phyloP scores from a whole-genome alignment of 2,888 invertebrate genomes.

The Apodemia duryi region DNA sequence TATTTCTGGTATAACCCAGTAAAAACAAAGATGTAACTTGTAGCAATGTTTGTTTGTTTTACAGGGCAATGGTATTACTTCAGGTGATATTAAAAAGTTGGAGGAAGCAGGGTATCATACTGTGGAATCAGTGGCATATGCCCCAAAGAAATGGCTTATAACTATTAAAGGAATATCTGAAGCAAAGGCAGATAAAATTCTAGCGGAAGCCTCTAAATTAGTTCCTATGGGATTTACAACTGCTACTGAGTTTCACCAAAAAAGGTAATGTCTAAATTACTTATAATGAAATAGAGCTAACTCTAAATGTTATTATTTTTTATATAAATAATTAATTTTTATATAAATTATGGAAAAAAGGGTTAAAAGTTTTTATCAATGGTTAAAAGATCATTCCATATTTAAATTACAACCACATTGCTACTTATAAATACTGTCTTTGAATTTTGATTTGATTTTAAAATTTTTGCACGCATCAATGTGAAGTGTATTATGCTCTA shows the following conservation, averaged over 20 bases:
- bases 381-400: too few relatives aligned
- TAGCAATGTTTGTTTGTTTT: constrained; percentile 29
- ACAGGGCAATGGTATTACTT: constrained; percentile 94
- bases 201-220: constrained; percentile 93
- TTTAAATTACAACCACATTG: too few relatives aligned
- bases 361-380: too few relatives aligned
- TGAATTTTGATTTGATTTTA: too few relatives aligned
- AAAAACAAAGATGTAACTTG: too few relatives aligned
- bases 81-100: constrained; percentile 94
- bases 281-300: not conserved
- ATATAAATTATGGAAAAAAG: too few relatives aligned
- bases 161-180: constrained; percentile 97
- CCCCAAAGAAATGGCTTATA: constrained; percentile 94
- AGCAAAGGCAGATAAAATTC: constrained; percentile 96
- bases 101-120: constrained; percentile 96
- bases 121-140: constrained; percentile 96
- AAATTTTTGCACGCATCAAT: too few relatives aligned
- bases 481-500: too few relatives aligned
- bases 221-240: constrained; percentile 99
- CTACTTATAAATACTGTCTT: too few relatives aligned
- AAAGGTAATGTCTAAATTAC: constrained; percentile 73
- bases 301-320: not conserved
- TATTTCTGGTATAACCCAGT: too few relatives aligned
- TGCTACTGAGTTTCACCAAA: constrained; percentile 96
- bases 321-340: too few relatives aligned